Evolutionary conservation across 2,797 vertebrate genomes (phyloP), one percentile per base, ranked within the genome.

Genomic region (Dendrocincla fuliginosa): DNA sequence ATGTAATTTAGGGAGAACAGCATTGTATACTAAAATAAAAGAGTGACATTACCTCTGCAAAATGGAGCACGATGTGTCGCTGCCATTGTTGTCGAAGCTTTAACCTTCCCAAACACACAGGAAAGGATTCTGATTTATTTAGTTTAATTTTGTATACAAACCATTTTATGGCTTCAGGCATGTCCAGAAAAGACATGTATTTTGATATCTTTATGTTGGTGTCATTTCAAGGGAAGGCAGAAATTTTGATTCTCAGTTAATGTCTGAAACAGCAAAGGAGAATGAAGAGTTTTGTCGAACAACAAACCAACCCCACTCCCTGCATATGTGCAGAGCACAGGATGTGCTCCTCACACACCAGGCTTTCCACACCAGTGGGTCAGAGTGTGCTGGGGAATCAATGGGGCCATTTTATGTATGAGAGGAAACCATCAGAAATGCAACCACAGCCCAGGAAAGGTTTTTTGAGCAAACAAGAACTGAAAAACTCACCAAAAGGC

Each of bases 241-340:
- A 22, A 79, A 33, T 49, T 44, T 49, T 35, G 81, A 46, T 4
- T 25, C 44, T 30, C 60, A 6, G 24, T 35, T 46, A 41, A 5
- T 1, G 9, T 16, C 10, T 33, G 27, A 50, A 52, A 12, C 9
- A 39, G 75, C 27, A 18, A 9, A 87, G 49, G 32, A 63, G 41
- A 74, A 47, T 4, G 11, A 12, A 24, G 37, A 65, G 27, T 2
- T 18, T 35, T 15, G 17, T 11, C 22, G 0, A 2, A 8, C 9
- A 35, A 32, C 32, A 52, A 39, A 17, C 13, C 47, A n/a, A 2
- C 4, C 10, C 23, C 32, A 5, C 3, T 0, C n/a, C 20, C 44
- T 1, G 12, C 12, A 1, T 0, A 0, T 10, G 28, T 2, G 32
- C 47, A 1, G 19, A 13, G 18, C 4, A 6, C 0, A 1, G 61